Base-by-base conservation (phyloP, 2,888 invertebrate genomes). In the Leucophora obtusa region DNA sequence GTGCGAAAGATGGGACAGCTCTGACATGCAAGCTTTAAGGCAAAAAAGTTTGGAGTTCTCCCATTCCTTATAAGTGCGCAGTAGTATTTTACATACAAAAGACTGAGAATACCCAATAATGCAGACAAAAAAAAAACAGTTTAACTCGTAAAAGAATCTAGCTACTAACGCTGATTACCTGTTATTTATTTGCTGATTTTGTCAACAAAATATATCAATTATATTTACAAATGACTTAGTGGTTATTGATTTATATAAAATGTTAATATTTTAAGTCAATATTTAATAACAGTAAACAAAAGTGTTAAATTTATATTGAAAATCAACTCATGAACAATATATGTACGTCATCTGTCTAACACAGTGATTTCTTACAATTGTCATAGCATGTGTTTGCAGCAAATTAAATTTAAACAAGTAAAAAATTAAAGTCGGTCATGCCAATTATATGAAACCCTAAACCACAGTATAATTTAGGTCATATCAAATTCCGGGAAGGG, bases 191-290 rank as follows among this genome's bases (percentile, higher is more conserved):
- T 80, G 74, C 78, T 72, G 53, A 70, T 72, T 80, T 75, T 69
- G 75, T 78, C 77, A 82, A 82, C 72, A 82, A 77, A 82, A 76
- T 56, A 35, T 65, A 54, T 60, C 50, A 69, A 47, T 50, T 47
- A 58, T 58, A 24, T 28, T 24, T 28, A 15, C 56, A n/a, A 33
- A n/a, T 47, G 6, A 54, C 11, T n/a, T 54, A n/a, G n/a, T 15
- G 14, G 2, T 28, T 28, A 33, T 28, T 28, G 15, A 15, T 56
- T 56, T 56, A 28, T 56, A 5, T 47, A n/a, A 47, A 47, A 47
- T 47, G n/a, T n/a, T 47, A 47, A 47, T 56, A 56, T 28, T 56
- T n/a, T 21, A 11, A 50, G 18, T 21, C 50, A 70, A 70, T 53
- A 60, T 38, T 51, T 60, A 17, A 24, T 53, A 53, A 47, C 21